phyloP scores from a whole-genome alignment of 1,140 invertebrate species.

The Achroia grisella region DNA sequence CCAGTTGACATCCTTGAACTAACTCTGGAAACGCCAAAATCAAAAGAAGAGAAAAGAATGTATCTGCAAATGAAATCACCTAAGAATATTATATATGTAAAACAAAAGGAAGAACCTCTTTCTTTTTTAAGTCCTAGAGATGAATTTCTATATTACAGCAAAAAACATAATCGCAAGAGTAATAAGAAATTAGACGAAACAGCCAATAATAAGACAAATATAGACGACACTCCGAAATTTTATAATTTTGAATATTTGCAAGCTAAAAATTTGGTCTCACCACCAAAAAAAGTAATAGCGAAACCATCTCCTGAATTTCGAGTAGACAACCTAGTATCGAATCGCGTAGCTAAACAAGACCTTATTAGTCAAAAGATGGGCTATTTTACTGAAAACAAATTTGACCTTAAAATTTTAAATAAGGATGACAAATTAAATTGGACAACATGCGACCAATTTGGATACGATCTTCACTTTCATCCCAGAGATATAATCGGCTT shows the following conservation, averaged over 20 bases:
- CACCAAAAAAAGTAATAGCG: too few relatives aligned
- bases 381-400: not conserved
- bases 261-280: not conserved
- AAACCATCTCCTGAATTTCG: not conserved
- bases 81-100: not conserved
- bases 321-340: not conserved
- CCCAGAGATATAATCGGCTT: constrained; percentile 37
- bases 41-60: not conserved
- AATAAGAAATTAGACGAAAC: too few relatives aligned
- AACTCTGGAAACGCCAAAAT: not conserved
- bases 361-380: not conserved
- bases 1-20: constrained; percentile 14
- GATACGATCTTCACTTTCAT: constrained; percentile 25
- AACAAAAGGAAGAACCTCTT: not conserved
- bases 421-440: constrained; percentile 12
- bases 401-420: not conserved
- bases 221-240: not conserved
- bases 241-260: not conserved
- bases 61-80: not conserved
- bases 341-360: not conserved
- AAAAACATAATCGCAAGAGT: too few relatives aligned
- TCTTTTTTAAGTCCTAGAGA: not conserved
- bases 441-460: constrained; percentile 41
- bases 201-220: not conserved
- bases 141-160: too few relatives aligned